Percentiles rank a stretch among this genome's conserved stretches.
Conservation (phyloP, 2,888 invertebrate genomes). For the Campaea margaritaria region DNA sequence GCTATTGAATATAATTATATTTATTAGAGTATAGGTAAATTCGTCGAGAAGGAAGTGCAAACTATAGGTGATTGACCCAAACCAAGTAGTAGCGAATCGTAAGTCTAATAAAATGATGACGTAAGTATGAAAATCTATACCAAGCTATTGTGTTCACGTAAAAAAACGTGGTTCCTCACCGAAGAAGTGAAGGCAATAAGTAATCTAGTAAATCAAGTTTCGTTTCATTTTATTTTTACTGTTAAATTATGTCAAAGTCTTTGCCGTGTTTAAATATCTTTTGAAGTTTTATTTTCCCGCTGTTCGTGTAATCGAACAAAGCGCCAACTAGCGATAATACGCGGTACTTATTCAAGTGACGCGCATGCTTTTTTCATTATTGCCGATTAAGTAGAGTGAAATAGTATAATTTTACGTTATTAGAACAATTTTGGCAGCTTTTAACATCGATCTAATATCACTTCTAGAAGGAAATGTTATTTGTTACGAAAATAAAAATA, state of each 20-base stretch:
- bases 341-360: constrained; percentile 58
- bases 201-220: too few relatives aligned
- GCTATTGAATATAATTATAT: neutral
- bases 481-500: constrained; percentile 46
- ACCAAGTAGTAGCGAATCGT: too few relatives aligned
- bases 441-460: constrained; percentile 51
- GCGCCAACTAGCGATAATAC: constrained; percentile 58
- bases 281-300: constrained; percentile 63
- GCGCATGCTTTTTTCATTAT: constrained; percentile 50
- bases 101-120: too few relatives aligned
- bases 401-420: neutral
- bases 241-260: neutral
- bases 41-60: too few relatives aligned
- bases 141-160: too few relatives aligned
- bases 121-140: too few relatives aligned
- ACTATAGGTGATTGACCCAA: too few relatives aligned
- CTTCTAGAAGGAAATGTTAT: constrained; percentile 19
- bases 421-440: constrained; percentile 38
- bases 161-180: too few relatives aligned
- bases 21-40: too few relatives aligned
- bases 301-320: constrained; percentile 44
- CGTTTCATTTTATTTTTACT: too few relatives aligned
- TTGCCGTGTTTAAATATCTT: neutral
- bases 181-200: too few relatives aligned
- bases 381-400: constrained; percentile 31